Conservation (phyloP, 2,113 vertebrate species). For the Theropithecus gelada region DNA sequence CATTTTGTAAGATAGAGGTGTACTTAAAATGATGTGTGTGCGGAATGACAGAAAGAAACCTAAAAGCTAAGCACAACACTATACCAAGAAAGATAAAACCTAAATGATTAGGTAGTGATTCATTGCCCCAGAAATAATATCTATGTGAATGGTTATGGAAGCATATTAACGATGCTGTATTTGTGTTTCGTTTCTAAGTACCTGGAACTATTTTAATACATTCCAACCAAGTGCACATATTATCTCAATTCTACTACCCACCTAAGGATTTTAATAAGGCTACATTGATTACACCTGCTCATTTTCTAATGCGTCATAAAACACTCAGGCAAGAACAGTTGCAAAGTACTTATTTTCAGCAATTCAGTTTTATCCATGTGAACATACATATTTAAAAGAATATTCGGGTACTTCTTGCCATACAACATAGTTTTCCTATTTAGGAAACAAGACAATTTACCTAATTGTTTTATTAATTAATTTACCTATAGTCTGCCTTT, state of each 20-base stretch:
- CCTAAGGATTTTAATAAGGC: constrained; percentile 25
- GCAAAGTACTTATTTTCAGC: background rate
- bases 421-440: constrained; percentile 33
- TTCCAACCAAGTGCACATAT: background rate
- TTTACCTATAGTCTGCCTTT: constrained; percentile 26
- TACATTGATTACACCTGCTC: background rate
- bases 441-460: background rate
- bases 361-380: background rate
- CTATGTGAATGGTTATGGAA: background rate
- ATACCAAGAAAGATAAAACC: background rate
- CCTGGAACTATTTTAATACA: background rate
- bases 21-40: background rate
- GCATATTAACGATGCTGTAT: background rate
- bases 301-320: constrained; percentile 9
- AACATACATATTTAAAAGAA: background rate
- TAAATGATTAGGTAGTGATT: constrained; percentile 26
- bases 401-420: background rate
- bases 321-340: background rate
- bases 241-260: background rate
- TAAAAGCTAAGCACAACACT: background rate
- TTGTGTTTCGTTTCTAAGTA: constrained; percentile 19
- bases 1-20: constrained; percentile 2
- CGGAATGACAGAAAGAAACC: background rate
- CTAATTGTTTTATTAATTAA: constrained; percentile 49
- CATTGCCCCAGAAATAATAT: background rate